Evolutionary conservation across 2,888 invertebrate genomes (phyloP), one percentile per base, ranked within the genome.

Genomic region (Synergus umbraculus): DNA sequence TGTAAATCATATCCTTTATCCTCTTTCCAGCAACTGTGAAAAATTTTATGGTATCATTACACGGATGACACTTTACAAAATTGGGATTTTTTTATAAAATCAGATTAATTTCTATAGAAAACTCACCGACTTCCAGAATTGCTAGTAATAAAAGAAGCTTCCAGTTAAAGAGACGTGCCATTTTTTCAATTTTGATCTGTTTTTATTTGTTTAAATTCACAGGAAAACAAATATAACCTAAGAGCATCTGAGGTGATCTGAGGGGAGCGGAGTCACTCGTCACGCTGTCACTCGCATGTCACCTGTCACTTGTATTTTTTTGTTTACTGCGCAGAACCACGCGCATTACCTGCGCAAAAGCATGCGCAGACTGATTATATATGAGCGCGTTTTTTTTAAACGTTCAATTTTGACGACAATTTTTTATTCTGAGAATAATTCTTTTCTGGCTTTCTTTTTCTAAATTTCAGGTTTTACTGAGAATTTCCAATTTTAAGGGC

Each of bases 1-100:
- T 94, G 89, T 97, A 98, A 93, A 98, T 97, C 93, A 95, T 96
- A 88, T 96, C 95, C 90, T 95, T 95, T n/a, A 95, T 94, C 86
- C 97, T 93, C 88, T 94, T 94, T 77, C 93, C 92, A 86, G 89
- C 90, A 79, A 88, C 95, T 95, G 85, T 73, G 88, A 88, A 83
- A 44, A 77, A 49, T 65, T 60, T 43, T n/a, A 60, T 4, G 12
- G 10, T 60, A 13, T 77, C 0, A 18, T n/a, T 8, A 10, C 15
- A 44, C 18, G 1, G 13, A 67, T 22, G 13, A 18, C 10, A 64
- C 64, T 64, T 29, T 15, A 2, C 0, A 15, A 64, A 64, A 15
- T 10, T 43, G 8, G n/a, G 9, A 4, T 12, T 44, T 18, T 73
- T 54, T 13, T 15, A 63, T 18, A 3, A 41, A 18, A 63, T 22